Evolutionary conservation across 2,888 invertebrate species (phyloP), one percentile per base, ranked within the genome.

Genomic region (Ommatoiulus sabulosus): DNA sequence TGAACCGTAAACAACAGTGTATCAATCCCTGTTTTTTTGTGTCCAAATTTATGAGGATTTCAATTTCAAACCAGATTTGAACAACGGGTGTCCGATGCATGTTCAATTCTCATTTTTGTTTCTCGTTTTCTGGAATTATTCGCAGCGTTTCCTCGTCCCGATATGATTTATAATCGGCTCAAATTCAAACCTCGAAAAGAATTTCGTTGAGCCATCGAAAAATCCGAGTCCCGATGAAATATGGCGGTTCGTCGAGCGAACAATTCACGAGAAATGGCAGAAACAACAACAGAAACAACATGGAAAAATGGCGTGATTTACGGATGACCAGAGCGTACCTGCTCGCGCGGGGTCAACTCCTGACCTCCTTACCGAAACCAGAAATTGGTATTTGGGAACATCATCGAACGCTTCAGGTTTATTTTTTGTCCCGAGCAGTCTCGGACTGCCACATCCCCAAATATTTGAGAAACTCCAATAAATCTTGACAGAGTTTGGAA

Each of bases 161-260:
- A 20, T 63, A 6, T 63, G 63, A 63, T 63, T 63, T 63, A 63
- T 20, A 63, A 63, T 63, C 63, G 63, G 7, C 63, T 63, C 17
- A 63, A 63, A 63, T n/a, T 63, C 63, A 15, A 17, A 12, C 7
- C 12, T 10, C 48, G 48, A 48, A 48, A 48, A 48, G 63, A 63
- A 63, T 63, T 63, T 20, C 6, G 63, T 20, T 63, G 17, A n/a
- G n/a, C 63, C 63, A 20, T 63, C 63, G 63, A 63, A 63, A 63
- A 63, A 63, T 63, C 63, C 63, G 46, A 46, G 12, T 12, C 46
- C 63, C 63, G 63, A 63, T 63, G 63, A 63, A 63, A 63, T 63
- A 63, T 20, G n/a, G 63, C 63, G 63, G 6, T 63, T 46, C 8
- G 46, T 12, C 46, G 35, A 46, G 46, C 46, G 12, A 46, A 46